A percentile compares a stretch with the other conserved stretches of the same genome.
These are phyloP conservation scores for Hylaea fasciaria DNA, from an alignment of 2,888 invertebrate species.

Conservation along the genomic window DNA sequence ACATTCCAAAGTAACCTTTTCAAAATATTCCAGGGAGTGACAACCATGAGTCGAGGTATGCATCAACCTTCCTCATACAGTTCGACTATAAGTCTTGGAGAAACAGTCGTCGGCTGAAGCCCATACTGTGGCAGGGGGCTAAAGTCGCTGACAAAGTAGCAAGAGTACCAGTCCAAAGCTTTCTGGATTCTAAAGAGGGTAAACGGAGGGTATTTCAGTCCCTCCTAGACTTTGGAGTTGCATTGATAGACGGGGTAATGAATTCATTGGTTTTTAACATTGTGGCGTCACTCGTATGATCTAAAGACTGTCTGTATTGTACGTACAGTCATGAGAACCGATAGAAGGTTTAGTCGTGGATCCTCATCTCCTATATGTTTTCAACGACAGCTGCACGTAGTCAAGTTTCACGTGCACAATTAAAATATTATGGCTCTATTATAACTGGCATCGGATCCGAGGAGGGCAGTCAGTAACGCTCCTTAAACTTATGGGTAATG, in stretches of 20 bases:
- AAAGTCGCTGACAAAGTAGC: conserved; percentile 68
- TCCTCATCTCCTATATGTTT: no score
- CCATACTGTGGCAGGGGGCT: conserved; percentile 77
- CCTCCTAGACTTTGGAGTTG: conserved; percentile 82
- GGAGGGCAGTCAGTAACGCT: conserved; percentile 54
- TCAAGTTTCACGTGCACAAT: no score
- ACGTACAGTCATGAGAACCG: no score
- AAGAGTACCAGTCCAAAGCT: conserved; percentile 71
- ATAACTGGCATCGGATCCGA: neutral
- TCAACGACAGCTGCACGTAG: no score
- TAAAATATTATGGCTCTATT: no score
- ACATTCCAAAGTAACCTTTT: no score
- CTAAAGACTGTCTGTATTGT: no score
- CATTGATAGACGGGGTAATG: conserved; percentile 72
- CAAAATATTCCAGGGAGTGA: conserved; percentile 82
- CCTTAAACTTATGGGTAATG: conserved; percentile 30
- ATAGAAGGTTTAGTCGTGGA: no score
- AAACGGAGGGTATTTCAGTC: conserved; percentile 78
- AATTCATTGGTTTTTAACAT: neutral
- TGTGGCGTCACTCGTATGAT: no score
- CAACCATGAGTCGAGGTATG: conserved; percentile 81
- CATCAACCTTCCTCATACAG: conserved; percentile 74
- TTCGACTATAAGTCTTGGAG: conserved; percentile 67
- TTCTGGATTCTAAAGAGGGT: conserved; percentile 74
- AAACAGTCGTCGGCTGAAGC: conserved; percentile 57